A percentile compares a stretch with the other conserved stretches of the same genome.
Conservation (phyloP, 2,888 invertebrate species). For the Spialia ferax region DNA sequence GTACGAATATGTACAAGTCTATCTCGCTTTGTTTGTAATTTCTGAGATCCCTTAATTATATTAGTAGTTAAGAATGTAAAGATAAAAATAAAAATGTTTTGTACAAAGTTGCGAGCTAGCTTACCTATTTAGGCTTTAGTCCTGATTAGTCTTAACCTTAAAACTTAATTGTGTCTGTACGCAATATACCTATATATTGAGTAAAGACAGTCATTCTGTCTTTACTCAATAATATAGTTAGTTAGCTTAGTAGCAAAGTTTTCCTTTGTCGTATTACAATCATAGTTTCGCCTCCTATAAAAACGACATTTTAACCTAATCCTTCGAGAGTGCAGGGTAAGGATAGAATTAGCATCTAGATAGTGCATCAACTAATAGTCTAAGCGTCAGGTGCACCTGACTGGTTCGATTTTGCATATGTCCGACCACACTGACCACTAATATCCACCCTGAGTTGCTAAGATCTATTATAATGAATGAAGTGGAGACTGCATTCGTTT, state of each 20-base stretch:
- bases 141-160: too few species aligned
- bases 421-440: conserved; percentile 73
- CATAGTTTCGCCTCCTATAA: not conserved
- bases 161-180: too few species aligned
- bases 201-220: too few species aligned
- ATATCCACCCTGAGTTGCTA: conserved; percentile 59
- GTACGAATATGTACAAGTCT: not conserved
- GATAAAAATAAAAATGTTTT: too few species aligned
- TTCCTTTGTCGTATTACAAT: not conserved
- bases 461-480: conserved; percentile 53
- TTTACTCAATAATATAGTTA: too few species aligned
- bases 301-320: conserved; percentile 55
- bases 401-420: conserved; percentile 73
- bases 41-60: conserved; percentile 6
- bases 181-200: too few species aligned
- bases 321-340: conserved; percentile 54
- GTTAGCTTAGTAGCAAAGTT: not conserved
- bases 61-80: not conserved
- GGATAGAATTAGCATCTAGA: conserved; percentile 75
- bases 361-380: conserved; percentile 68
- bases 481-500: conserved; percentile 21
- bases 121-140: too few species aligned
- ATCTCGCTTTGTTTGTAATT: not conserved
- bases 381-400: conserved; percentile 71
- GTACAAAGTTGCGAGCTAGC: too few species aligned